Evolutionary conservation across 2,797 vertebrate genomes (phyloP), one percentile per base, ranked within the genome.

Genomic region (Microctenopoma stevenorrisi): DNA sequence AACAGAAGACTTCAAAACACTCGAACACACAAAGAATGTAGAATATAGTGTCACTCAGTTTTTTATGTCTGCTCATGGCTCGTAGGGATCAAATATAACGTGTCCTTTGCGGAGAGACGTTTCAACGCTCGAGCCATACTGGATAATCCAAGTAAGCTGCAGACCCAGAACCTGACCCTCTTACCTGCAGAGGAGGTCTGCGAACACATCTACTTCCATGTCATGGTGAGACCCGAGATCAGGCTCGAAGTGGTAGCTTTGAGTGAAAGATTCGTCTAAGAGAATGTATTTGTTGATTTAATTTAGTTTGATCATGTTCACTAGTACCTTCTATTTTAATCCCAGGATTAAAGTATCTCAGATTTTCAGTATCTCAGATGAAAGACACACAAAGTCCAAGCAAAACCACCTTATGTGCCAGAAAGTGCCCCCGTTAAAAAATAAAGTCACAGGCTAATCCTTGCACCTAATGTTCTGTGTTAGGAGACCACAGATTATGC

Each of bases 401-500:
- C 22, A 22, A 22, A 22, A 22, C 22, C 22, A 22, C 22, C 22
- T 22, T 22, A 22, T 22, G 22, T 22, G 14, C 15, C 8, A 61
- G 38, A 49, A 72, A 64, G 57, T 64, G 18, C 48, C 2, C 42
- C 12, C 46, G 76, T 55, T 22, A 22, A 33, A 56, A 26, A 68
- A 13, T 54, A 50, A 59, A 63, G 56, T 44, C 26, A 59, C 37
- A n/a, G 1, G 3, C 7, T 64, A n/a, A 76, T 71, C 15, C 63
- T 59, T 68, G 5, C 53, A 38, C 13, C 4, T 58, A 7, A 54
- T 64, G 8, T 38, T 61, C 22, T 58, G 5, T 37, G 58, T 0
- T 68, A 99, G 98, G 98, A 99, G 85, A 97, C 97, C 0, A 96
- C 96, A 0, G 98, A 99, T 90, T 98, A 97, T 0, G 95, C 96